phyloP scores from a whole-genome alignment of 2,888 invertebrate genomes.

The Gerosis bhagava region DNA sequence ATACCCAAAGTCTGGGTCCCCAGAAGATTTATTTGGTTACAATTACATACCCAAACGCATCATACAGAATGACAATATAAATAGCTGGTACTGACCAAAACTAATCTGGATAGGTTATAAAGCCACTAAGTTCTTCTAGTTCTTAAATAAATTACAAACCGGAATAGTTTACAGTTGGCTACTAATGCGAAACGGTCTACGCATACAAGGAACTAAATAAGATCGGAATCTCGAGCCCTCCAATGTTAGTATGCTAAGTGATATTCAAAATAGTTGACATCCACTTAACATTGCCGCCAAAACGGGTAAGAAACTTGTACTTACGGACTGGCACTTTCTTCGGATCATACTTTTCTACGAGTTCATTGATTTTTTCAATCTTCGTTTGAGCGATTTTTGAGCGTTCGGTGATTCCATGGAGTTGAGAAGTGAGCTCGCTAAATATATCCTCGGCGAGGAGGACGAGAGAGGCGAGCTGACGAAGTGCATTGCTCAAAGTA shows the following conservation, averaged over 20 bases:
- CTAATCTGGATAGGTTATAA: too few relatives aligned
- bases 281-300: slow-evolving; percentile 9
- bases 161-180: slow-evolving; percentile 14
- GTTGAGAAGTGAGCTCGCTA: slow-evolving; percentile 89
- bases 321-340: slow-evolving; percentile 97
- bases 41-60: too few relatives aligned
- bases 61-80: too few relatives aligned
- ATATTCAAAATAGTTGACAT: slow-evolving; percentile 21
- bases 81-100: too few relatives aligned
- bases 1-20: too few relatives aligned
- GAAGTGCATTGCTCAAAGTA: slow-evolving; percentile 91
- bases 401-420: slow-evolving; percentile 88
- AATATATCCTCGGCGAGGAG: slow-evolving; percentile 93
- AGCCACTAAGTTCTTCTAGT: too few relatives aligned
- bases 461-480: slow-evolving; percentile 93
- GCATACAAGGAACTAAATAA: slow-evolving; percentile 6
- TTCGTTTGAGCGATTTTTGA: slow-evolving; percentile 87
- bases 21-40: too few relatives aligned
- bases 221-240: slow-evolving; percentile 12
- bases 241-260: slow-evolving; percentile 12
- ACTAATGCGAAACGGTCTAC: slow-evolving; percentile 10
- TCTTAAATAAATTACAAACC: too few relatives aligned
- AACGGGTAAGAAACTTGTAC: slow-evolving; percentile 65
- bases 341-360: slow-evolving; percentile 90
- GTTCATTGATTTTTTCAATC: slow-evolving; percentile 86